phyloP scores from a whole-genome alignment of 2,797 vertebrate species.

The Pangasius mekongensis region DNA sequence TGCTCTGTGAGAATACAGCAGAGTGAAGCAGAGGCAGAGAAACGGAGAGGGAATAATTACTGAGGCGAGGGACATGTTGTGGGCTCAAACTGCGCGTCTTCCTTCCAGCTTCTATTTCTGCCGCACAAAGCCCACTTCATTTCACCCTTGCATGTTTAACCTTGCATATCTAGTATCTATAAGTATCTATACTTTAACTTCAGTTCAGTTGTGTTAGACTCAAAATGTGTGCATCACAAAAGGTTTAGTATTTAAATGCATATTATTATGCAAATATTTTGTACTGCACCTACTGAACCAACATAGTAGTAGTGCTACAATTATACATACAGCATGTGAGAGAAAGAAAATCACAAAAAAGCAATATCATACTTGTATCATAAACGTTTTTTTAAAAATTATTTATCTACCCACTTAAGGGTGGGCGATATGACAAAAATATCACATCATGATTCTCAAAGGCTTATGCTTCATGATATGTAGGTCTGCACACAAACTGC shows the following conservation, averaged over 20 bases:
- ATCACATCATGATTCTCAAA: not conserved
- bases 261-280: not conserved
- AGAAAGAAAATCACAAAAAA: not conserved
- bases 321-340: not conserved
- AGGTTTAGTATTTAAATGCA: not conserved
- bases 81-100: constrained; percentile 23
- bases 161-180: not conserved
- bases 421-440: not conserved
- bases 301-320: not conserved
- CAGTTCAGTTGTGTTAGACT: not conserved
- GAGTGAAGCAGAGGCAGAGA: constrained; percentile 17
- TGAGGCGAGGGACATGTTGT: constrained; percentile 18
- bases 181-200: not conserved
- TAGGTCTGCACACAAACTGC: not conserved
- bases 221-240: not conserved
- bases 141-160: not conserved
- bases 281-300: too few species aligned
- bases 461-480: not conserved
- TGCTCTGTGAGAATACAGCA: constrained; percentile 3
- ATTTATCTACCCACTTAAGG: not conserved
- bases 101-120: constrained; percentile 17
- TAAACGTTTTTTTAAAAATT: not conserved
- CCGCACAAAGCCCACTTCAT: not conserved
- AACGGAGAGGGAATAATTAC: constrained; percentile 38
- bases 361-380: not conserved